Percentiles rank a stretch among this genome's conserved stretches.
These are phyloP conservation scores for Lacerta viridis DNA, from an alignment of 2,797 vertebrate genomes.

Conservation along the genomic window DNA sequence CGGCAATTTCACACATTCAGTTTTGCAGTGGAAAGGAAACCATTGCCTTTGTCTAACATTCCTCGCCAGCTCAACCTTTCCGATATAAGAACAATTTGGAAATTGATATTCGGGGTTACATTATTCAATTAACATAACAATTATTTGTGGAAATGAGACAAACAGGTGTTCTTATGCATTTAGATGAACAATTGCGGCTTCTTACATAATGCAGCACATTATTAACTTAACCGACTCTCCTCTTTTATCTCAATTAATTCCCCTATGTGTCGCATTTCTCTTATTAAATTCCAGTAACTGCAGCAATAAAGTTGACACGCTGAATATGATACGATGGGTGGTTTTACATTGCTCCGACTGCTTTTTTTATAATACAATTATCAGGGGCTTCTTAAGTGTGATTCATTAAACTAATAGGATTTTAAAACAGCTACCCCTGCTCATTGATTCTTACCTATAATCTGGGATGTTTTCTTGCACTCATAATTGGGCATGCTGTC, in stretches of 20 bases:
- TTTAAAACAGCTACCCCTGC: constrained; percentile 60
- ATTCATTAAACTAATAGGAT: constrained; percentile 70
- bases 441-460: constrained; percentile 57
- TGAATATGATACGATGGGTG: constrained; percentile 60
- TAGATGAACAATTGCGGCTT: constrained; percentile 56
- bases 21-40: background rate
- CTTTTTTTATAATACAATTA: constrained; percentile 67
- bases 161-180: constrained; percentile 49
- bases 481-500: constrained; percentile 37
- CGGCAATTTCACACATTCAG: background rate
- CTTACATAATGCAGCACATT: constrained; percentile 50
- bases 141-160: constrained; percentile 47
- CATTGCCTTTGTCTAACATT: background rate
- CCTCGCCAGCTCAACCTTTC: background rate
- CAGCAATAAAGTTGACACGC: constrained; percentile 67
- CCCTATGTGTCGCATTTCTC: constrained; percentile 63
- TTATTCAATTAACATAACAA: constrained; percentile 51
- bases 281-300: constrained; percentile 66
- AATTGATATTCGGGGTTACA: constrained; percentile 33
- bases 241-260: constrained; percentile 73
- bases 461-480: constrained; percentile 39
- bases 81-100: background rate
- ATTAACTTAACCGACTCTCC: constrained; percentile 52
- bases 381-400: constrained; percentile 64
- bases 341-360: constrained; percentile 66